Evolutionary conservation across 2,888 invertebrate genomes (phyloP).

Genomic region (Platypus cylindrus): DNA sequence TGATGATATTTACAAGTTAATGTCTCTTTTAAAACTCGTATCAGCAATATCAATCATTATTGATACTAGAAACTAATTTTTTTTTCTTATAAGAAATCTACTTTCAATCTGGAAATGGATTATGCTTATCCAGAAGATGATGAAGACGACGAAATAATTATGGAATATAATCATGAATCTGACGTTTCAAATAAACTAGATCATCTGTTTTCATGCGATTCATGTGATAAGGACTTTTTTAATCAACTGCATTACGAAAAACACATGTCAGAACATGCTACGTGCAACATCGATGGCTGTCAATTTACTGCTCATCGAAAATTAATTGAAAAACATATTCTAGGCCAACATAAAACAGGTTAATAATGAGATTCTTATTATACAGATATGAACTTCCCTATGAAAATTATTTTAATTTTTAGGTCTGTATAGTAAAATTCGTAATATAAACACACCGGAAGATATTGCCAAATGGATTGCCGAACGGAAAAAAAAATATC

Average conservation of each 20-base stretch:
- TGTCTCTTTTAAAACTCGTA: no score
- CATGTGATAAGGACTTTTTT: slow-evolving; percentile 68
- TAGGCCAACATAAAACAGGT: slow-evolving; percentile 69
- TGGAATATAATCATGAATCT: slow-evolving; percentile 11
- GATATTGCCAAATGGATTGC: slow-evolving; percentile 75
- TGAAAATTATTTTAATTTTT: background rate
- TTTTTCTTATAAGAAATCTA: slow-evolving; percentile 8
- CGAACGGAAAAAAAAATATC: slow-evolving; percentile 58
- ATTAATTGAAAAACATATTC: slow-evolving; percentile 67
- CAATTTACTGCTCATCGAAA: slow-evolving; percentile 65
- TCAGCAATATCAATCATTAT: no score
- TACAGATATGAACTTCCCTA: background rate
- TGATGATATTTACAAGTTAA: no score
- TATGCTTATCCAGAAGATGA: slow-evolving; percentile 18
- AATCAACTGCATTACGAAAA: slow-evolving; percentile 44
- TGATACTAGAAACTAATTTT: no score
- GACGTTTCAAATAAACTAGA: slow-evolving; percentile 15
- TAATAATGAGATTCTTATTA: background rate
- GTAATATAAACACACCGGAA: slow-evolving; percentile 61
- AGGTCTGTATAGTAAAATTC: slow-evolving; percentile 63
- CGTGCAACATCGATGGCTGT: slow-evolving; percentile 58
- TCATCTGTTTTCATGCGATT: slow-evolving; percentile 50
- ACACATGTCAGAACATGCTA: slow-evolving; percentile 63
- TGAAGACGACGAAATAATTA: no score
- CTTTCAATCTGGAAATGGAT: slow-evolving; percentile 10